A percentile compares a stretch with the other conserved stretches of the same genome.
Conservation (phyloP, 2,888 invertebrate genomes). For the Helobdella robusta region DNA sequence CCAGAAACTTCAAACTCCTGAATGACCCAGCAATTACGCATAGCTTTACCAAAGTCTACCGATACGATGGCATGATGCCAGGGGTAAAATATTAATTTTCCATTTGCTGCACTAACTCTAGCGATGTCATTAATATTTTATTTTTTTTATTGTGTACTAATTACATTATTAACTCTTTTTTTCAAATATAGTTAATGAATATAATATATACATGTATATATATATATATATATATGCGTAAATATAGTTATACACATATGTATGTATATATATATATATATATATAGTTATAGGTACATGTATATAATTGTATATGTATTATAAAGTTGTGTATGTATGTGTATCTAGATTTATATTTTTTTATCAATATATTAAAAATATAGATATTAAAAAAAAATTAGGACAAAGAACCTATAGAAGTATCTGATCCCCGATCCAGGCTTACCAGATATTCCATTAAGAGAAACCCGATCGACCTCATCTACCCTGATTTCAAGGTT, state of each 20-base stretch:
- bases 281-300: not conserved
- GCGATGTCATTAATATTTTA: not conserved
- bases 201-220: too few species aligned
- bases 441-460: not conserved
- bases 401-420: not conserved
- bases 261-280: slow-evolving; percentile 1
- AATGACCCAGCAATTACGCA: slow-evolving; percentile 80
- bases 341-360: not conserved
- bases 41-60: slow-evolving; percentile 70
- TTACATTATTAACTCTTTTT: not conserved
- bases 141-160: not conserved
- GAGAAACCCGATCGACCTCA: too few species aligned
- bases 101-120: not conserved
- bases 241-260: too few species aligned
- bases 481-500: too few species aligned
- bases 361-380: not conserved
- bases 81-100: slow-evolving; percentile 46
- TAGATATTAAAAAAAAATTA: not conserved
- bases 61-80: slow-evolving; percentile 81
- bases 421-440: slow-evolving; percentile 12
- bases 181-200: too few species aligned
- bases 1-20: slow-evolving; percentile 60
- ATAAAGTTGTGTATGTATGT: too few species aligned
- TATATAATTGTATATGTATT: not conserved
- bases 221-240: too few species aligned